phyloP scores from a whole-genome alignment of 92 coral and sea anemone genomes.

The Epizoanthus rinbou region DNA sequence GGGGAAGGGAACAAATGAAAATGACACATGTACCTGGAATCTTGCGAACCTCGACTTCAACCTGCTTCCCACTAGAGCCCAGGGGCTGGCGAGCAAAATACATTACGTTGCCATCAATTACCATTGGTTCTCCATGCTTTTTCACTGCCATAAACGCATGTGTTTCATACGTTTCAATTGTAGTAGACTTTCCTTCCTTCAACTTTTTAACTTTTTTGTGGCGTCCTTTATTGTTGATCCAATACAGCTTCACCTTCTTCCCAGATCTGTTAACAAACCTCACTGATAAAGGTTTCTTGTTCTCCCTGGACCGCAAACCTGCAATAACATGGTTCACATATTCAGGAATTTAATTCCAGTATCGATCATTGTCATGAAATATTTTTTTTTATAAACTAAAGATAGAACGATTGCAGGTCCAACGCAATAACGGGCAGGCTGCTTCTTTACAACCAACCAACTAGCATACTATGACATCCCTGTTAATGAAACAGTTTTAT shows the following conservation, averaged over 20 bases:
- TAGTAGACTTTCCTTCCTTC: constrained; percentile 76
- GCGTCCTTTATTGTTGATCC: constrained; percentile 84
- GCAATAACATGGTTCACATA: background rate
- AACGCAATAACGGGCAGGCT: no score
- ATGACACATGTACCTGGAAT: constrained; percentile 66
- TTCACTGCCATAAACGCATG: constrained; percentile 85
- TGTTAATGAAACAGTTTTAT: no score
- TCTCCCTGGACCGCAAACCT: constrained; percentile 81
- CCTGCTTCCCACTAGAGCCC: constrained; percentile 58
- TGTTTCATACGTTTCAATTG: constrained; percentile 76
- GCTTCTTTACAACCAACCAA: no score
- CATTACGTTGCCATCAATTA: constrained; percentile 72
- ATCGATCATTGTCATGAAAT: no score
- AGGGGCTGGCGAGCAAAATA: constrained; percentile 72
- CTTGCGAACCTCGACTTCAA: constrained; percentile 71
- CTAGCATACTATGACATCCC: background rate
- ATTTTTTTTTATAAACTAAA: no score
- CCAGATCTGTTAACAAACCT: constrained; percentile 89
- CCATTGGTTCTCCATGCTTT: constrained; percentile 59
- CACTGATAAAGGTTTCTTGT: constrained; percentile 75
- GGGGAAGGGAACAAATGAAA: no score
- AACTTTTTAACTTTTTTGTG: constrained; percentile 64
- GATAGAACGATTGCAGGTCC: no score
- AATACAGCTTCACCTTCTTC: constrained; percentile 67
- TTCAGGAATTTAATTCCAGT: background rate